Evolutionary conservation across 1,140 invertebrate genomes (phyloP), one percentile per base, ranked within the genome.

Genomic region (Diorhabda elongata): DNA sequence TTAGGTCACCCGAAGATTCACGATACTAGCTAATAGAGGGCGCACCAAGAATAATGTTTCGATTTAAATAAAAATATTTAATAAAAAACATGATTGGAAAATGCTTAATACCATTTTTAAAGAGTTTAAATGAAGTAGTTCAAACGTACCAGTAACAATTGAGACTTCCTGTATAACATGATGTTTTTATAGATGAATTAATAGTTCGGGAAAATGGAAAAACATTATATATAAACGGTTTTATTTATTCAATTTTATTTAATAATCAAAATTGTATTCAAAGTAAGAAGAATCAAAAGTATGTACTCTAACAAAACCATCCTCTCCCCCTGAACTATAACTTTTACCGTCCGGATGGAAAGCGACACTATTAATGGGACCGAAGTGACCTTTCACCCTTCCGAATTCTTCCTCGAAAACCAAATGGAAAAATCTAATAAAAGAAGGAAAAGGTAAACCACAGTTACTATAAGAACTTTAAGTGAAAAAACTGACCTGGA

Each of bases 361-460:
- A 59, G 94, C 93, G 65, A 99, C 87, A 82, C 94, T 96, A 86
- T 99, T 99, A 76, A 99, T 99, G 2, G 98, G 98, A 76, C 98
- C 98, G 80, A 99, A 99, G 85, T 99, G 98, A 62, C 97, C 98
- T 82, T 99, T 99, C 0, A 99, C 91, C 66, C 97, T 85, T 0
- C 92, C 98, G 83, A 99, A 99, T 83, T 99, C 98, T 83, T 99
- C 97, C 84, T 99, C 98, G 81, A 98, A 99, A n/a, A 99, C 91
- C 59, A 99, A 82, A 83, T 99, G 97, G 87, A 94, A 99, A 82
- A 99, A 98, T 60, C 97, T 52, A 52, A 52, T 8, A 4, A 6
- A 52, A 3, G 6, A 2, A 8, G 6, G 47, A 52, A 52, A 1
- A 6, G 5, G 1, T 52, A 6, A 52, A 52, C n/a, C n/a, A 3